A percentile compares a stretch with the other conserved stretches of the same genome.
Conservation (phyloP, 2,888 invertebrate species). For the Pachycephus smyrnensis region DNA sequence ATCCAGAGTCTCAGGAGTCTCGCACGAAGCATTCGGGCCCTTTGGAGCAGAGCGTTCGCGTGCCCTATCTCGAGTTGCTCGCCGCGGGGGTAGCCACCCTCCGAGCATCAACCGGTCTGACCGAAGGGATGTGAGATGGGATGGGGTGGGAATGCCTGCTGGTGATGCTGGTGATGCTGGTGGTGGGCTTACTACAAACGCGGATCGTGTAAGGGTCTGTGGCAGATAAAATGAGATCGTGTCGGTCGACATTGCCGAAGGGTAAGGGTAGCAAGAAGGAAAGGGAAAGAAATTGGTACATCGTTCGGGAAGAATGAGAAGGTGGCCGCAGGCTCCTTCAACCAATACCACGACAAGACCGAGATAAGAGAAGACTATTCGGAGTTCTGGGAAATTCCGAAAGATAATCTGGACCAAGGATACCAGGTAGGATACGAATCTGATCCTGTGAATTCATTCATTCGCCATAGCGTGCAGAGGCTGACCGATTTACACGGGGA, state of each 20-base stretch:
- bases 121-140: not conserved
- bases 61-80: slow-evolving; percentile 59
- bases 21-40: not conserved
- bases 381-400: not conserved
- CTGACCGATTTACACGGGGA: not conserved
- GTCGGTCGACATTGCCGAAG: slow-evolving; percentile 42
- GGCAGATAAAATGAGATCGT: slow-evolving; percentile 66
- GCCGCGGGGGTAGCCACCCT: slow-evolving; percentile 48
- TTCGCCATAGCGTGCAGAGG: not conserved
- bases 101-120: not conserved
- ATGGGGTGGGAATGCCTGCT: slow-evolving; percentile 17
- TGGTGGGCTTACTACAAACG: slow-evolving; percentile 58
- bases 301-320: slow-evolving; percentile 52
- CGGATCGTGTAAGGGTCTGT: slow-evolving; percentile 62
- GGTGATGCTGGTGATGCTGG: slow-evolving; percentile 32
- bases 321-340: not conserved
- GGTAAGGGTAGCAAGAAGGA: slow-evolving; percentile 35
- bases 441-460: not conserved
- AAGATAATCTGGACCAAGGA: not conserved
- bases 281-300: slow-evolving; percentile 63
- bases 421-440: not conserved
- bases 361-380: slow-evolving; percentile 10
- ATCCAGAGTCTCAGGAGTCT: slow-evolving; percentile 23
- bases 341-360: slow-evolving; percentile 3
- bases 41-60: slow-evolving; percentile 38